Percentiles rank a stretch among this genome's conserved stretches.
Evolutionary conservation across 2,797 vertebrate species (phyloP).

Genomic region (Odontamblyopus lacepedii): DNA sequence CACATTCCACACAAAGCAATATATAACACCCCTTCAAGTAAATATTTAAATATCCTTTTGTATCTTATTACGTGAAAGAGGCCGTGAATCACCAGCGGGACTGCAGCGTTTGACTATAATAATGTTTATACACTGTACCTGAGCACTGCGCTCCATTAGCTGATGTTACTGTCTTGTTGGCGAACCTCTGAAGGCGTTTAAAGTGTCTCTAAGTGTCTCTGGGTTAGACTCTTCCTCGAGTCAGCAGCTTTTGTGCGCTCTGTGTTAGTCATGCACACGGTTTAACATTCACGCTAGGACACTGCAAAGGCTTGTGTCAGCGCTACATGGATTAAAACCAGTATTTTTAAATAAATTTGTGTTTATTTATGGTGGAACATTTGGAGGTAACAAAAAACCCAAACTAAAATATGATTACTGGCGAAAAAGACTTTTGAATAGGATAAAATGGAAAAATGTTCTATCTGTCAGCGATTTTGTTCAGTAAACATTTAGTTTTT

Average conservation of each 20-base stretch:
- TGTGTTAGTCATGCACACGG: conserved; percentile 20
- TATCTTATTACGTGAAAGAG: not conserved
- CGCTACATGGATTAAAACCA: not conserved
- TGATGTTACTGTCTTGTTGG: not conserved
- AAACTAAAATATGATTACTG: not conserved
- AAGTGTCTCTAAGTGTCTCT: conserved; percentile 15
- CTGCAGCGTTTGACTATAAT: not conserved
- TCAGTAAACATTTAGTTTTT: not conserved
- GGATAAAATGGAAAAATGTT: too few relatives aligned
- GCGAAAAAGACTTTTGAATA: not conserved
- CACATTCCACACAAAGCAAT: not conserved
- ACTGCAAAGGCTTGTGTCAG: not conserved
- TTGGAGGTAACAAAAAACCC: not conserved
- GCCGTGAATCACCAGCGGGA: not conserved
- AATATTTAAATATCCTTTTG: not conserved
- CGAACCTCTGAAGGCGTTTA: conserved; percentile 20
- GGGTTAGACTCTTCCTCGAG: conserved; percentile 38
- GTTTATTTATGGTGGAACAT: not conserved
- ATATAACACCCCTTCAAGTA: not conserved
- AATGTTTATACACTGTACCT: too few relatives aligned
- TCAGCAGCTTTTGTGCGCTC: conserved; percentile 38
- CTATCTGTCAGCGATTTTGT: not conserved
- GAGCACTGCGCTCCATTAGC: not conserved
- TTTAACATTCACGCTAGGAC: conserved; percentile 3
- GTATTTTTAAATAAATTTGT: too few relatives aligned